Percentiles rank a stretch among this genome's conserved stretches.
phyloP scores from a whole-genome alignment of 2,888 invertebrate genomes.

The Tiliacea aurago region DNA sequence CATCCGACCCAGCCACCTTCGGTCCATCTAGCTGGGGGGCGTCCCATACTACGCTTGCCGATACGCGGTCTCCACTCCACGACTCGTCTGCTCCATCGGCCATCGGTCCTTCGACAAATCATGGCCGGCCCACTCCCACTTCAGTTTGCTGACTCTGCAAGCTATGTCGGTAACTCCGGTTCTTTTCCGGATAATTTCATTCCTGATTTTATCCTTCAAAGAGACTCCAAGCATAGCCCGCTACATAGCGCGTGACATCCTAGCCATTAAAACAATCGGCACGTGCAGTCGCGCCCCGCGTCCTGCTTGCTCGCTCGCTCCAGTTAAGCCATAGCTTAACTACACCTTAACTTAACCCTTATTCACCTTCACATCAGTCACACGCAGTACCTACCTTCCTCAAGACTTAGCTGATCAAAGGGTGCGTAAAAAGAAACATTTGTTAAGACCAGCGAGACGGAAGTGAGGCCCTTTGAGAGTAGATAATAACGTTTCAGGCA shows the following conservation, averaged over 20 bases:
- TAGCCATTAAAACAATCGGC: neutral
- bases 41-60: too few species aligned
- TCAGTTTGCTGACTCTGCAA: too few species aligned
- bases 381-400: constrained; percentile 44
- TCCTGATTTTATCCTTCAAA: too few species aligned
- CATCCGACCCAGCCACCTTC: too few species aligned
- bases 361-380: constrained; percentile 47
- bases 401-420: constrained; percentile 59
- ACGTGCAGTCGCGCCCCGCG: neutral
- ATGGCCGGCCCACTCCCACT: too few species aligned
- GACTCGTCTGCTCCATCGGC: too few species aligned
- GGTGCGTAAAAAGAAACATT: constrained; percentile 81
- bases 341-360: constrained; percentile 21
- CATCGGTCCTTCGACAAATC: too few species aligned
- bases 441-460: constrained; percentile 81
- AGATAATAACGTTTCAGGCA: constrained; percentile 87
- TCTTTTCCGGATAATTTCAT: too few species aligned
- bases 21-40: too few species aligned
- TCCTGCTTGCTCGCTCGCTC: neutral
- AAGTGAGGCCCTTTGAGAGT: constrained; percentile 85
- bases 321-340: neutral
- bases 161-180: too few species aligned
- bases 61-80: too few species aligned
- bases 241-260: neutral
- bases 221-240: too few species aligned